Percentiles rank a stretch among this genome's conserved stretches.
Conservation (phyloP, 37 sponge, comb jelly and placozoan genomes). For the Eunapius fragilis region DNA sequence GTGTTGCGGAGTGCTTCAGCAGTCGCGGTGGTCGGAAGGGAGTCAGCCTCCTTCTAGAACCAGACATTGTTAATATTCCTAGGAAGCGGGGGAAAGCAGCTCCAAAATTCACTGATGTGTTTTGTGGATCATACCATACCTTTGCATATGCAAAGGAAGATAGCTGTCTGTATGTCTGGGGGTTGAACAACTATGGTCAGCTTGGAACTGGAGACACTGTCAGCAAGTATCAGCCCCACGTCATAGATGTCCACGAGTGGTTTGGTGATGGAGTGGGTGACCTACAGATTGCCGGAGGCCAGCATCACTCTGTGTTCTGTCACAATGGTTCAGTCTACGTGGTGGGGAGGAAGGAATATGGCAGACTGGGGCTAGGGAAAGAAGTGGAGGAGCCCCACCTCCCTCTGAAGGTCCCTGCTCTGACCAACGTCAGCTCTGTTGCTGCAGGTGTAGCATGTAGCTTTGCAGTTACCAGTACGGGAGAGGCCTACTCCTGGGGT, state of each 20-base stretch:
- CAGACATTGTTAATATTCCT: conserved; percentile 53
- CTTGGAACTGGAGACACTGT: conserved; percentile 67
- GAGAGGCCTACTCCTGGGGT: conserved; percentile 91
- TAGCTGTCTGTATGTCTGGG: conserved; percentile 75
- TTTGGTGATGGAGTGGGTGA: background rate
- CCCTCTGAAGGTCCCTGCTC: conserved; percentile 27
- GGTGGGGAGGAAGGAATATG: conserved; percentile 91
- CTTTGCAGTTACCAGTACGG: conserved; percentile 62
- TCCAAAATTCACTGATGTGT: conserved; percentile 74
- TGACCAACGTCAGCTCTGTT: conserved; percentile 42
- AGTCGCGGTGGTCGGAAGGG: conserved; percentile 91
- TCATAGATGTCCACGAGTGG: conserved; percentile 43
- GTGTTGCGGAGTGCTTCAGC: conserved; percentile 85
- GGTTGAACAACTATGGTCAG: conserved; percentile 97
- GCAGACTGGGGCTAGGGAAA: conserved; percentile 90
- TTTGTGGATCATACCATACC: conserved; percentile 89
- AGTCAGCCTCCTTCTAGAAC: conserved; percentile 59
- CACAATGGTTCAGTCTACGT: conserved; percentile 77
- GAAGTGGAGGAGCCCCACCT: conserved; percentile 33
- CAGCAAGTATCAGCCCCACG: conserved; percentile 55
- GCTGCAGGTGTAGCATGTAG: conserved; percentile 76
- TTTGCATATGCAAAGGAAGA: conserved; percentile 71
- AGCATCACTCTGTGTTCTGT: conserved; percentile 87
- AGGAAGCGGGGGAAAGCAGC: conserved; percentile 12
- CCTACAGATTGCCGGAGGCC: conserved; percentile 73